A percentile compares a stretch with the other conserved stretches of the same genome.
phyloP scores from a whole-genome alignment of 2,113 vertebrate genomes.

The Hemichromis elongatus region DNA sequence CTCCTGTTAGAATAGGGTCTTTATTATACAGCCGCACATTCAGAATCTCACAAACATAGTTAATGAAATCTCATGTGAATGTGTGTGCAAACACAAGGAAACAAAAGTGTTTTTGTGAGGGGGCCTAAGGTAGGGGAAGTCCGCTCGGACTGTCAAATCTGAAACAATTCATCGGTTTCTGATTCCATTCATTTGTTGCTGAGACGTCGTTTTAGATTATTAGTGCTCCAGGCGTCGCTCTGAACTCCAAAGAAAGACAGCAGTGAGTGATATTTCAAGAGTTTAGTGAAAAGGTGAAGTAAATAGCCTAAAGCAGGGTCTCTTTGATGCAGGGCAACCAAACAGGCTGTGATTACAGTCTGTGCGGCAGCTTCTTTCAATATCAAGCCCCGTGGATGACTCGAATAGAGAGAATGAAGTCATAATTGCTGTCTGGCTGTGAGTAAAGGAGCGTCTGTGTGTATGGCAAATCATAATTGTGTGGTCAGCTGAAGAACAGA shows the following conservation, averaged over 20 bases:
- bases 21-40: not conserved
- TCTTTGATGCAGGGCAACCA: not conserved
- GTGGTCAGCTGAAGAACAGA: slow-evolving; percentile 1
- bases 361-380: not conserved
- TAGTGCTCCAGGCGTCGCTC: not conserved
- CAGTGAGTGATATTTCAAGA: not conserved
- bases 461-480: not conserved
- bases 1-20: not conserved
- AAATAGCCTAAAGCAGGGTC: not conserved
- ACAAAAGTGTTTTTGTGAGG: not conserved
- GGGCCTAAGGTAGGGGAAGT: not conserved
- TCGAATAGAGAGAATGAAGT: slow-evolving; percentile 27
- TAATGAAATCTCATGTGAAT: not conserved
- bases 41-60: not conserved
- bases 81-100: not conserved
- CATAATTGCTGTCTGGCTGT: slow-evolving; percentile 29
- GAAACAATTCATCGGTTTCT: slow-evolving; percentile 1
- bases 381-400: slow-evolving; percentile 30
- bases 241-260: not conserved
- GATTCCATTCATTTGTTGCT: not conserved
- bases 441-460: not conserved
- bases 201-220: not conserved
- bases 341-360: slow-evolving; percentile 10
- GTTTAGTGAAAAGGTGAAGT: slow-evolving; percentile 9
- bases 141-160: slow-evolving; percentile 1